Evolutionary conservation across 1,140 invertebrate species (phyloP), one percentile per base, ranked within the genome.

Genomic region (Drosophila guanche): DNA sequence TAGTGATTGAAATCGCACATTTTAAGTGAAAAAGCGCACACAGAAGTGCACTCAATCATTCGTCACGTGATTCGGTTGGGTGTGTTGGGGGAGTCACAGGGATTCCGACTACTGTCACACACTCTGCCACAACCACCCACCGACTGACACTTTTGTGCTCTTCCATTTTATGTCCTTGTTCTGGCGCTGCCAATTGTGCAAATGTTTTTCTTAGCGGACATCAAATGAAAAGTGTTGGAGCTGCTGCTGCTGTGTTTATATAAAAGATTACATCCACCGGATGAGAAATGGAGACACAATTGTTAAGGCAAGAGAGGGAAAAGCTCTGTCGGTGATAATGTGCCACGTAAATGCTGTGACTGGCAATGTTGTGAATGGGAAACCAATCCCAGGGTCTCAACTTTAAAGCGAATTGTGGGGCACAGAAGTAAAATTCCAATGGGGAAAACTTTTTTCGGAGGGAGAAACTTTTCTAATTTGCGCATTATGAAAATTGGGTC

Each of bases 1-100:
- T 88, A 88, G 83, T 88, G 83, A 86, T 86, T 86, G 81, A 86
- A 86, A 86, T 86, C 81, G 81, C 81, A 80, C 81, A 86, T 86
- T 86, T 88, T 81, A 86, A 86, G 81, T 86, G 83, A 86, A 85
- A 86, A 88, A 86, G 83, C 73, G 77, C 78, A 86, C 83, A 81
- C 68, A 85, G 73, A 77, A 86, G 74, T 86, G 81, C 81, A 86
- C 81, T 86, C 81, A 86, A 86, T 86, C 81, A 86, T 86, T 86
- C 77, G 80, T 85, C 80, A 85, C 80, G 81, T 85, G 77, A 76
- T 80, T 68, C 76, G 55, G 51, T 48, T n/a, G 10, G 12, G 33
- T 37, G 33, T 3, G 33, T 16, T 10, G 33, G 29, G 42, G 45
- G 43, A 41, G 10, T 20, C 16, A 20, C 41, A 58, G 25, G 10